Evolutionary conservation across 2,888 invertebrate genomes (phyloP), one percentile per base, ranked within the genome.

Genomic region (Thysanoteuthis rhombus): DNA sequence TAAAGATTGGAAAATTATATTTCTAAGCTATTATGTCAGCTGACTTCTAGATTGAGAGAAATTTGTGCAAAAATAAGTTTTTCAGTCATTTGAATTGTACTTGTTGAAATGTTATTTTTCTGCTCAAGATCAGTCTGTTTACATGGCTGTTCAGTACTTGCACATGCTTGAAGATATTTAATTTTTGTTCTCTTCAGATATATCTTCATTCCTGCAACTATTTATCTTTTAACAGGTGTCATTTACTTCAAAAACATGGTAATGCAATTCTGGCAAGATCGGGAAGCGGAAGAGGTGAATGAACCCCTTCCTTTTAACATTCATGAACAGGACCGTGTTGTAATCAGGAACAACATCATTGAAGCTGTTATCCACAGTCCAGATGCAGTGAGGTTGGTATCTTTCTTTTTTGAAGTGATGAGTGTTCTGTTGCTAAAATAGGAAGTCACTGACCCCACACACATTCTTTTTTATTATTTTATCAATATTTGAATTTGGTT

Each of bases 181-280:
- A 16, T 47, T 19, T 6, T 0, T 25, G 25, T 5, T 25, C 1
- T 52, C 52, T 52, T 28, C 52, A 52, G 16, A 75, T n/a, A 36
- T 75, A 16, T 75, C 2, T 75, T 75, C 58, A 25, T 6, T 32
- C 32, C 1, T 58, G 3, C 1, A n/a, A n/a, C n/a, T n/a, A n/a
- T 58, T 28, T 28, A 8, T 58, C 42, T 93, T 94, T 45, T 75
- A 52, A 39, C 8, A 96, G 97, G 99, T 96, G 99, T 98, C 89
- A 98, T 99, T 95, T 99, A 99, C 97, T 97, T 99, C 95, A 99
- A 99, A 97, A 99, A 99, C 97, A 98, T 99, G 96, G 97, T 99
- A 94, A 98, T 98, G 47, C 98, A 98, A 96, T 98, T 98, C 97
- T 99, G 99, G 99, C 98, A 96, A 93, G 98, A 97, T 93, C 94